These are phyloP conservation scores for Aspidoscelis tigris DNA, from an alignment of 2,113 vertebrate genomes.

Conservation along the genomic window DNA sequence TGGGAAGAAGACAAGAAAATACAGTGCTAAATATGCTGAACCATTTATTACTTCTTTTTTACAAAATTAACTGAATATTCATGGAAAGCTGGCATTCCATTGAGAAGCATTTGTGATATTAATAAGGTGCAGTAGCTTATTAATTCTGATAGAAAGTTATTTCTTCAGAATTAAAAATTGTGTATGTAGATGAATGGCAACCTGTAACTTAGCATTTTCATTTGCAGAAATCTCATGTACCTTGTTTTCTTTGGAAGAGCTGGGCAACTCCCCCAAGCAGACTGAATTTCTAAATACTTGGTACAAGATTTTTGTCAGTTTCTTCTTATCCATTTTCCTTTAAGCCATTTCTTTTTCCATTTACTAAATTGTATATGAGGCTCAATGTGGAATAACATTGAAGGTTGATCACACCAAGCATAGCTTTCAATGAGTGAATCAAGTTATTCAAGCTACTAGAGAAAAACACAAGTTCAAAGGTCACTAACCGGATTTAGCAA, in stretches of 20 bases:
- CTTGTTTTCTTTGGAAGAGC: slow-evolving; percentile 11
- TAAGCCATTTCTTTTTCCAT: not conserved
- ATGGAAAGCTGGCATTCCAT: slow-evolving; percentile 30
- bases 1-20: not conserved
- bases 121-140: slow-evolving; percentile 35
- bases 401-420: not conserved
- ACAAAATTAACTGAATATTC: slow-evolving; percentile 41
- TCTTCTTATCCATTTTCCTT: not conserved
- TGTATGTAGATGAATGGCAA: slow-evolving; percentile 46
- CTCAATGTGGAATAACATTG: not conserved
- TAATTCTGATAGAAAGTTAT: slow-evolving; percentile 10
- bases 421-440: not conserved
- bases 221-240: slow-evolving; percentile 8
- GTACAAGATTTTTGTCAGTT: not conserved
- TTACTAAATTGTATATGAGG: not conserved
- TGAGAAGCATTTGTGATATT: slow-evolving; percentile 45
- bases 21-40: slow-evolving; percentile 29
- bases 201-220: slow-evolving; percentile 15
- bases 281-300: not conserved
- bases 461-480: no score
- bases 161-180: slow-evolving; percentile 3
- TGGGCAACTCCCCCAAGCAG: not conserved
- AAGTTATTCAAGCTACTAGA: no score
- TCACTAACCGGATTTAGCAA: no score
- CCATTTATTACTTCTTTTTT: not conserved